Evolutionary conservation across 2,888 invertebrate species (phyloP), one percentile per base, ranked within the genome.

Genomic region (Lamellibrachia columna): DNA sequence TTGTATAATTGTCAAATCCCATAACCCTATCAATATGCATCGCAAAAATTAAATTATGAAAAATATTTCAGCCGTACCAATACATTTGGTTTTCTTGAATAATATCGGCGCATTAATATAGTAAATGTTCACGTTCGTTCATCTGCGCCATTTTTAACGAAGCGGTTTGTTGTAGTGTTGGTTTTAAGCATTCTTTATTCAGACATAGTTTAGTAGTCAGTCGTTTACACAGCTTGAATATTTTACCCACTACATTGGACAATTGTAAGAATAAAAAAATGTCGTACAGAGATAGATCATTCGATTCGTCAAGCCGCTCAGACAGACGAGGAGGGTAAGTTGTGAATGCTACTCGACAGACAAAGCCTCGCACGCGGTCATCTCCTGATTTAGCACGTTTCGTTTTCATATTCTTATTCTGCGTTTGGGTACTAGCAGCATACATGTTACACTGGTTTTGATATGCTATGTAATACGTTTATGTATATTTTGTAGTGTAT

Each of bases 301-400:
- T 92, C 90, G 93, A 93, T 90, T 92, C 93, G 53, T 93, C 93
- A 53, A 93, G 93, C 90, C 92, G 93, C 52, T 93, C 93, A 52
- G 93, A 93, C 92, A 58, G 93, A 91, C 91, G 93, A 58, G 93
- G 93, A 93, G 93, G 93, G 93, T 93, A 90, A 93, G 93, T 93
- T 75, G 75, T 75, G 22, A 75, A 75, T 75, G 60, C 22, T 11
- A 11, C 91, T 90, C 52, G 28, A 90, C 15, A 91, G 75, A 75
- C 75, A 75, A 75, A 75, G 75, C 75, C 75, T 75, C 22, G 75
- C 75, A 75, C 75, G 75, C 75, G 75, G 75, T 75, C 60, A 11
- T 60, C 55, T 55, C 7, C 55, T 55, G 3, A 9, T 55, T 3
- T 55, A 55, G 55, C 55, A 3, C 75, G 75, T 75, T 75, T 75